Evolutionary conservation across 1,140 invertebrate genomes (phyloP).

Genomic region (Doryteuthis pealeii): DNA sequence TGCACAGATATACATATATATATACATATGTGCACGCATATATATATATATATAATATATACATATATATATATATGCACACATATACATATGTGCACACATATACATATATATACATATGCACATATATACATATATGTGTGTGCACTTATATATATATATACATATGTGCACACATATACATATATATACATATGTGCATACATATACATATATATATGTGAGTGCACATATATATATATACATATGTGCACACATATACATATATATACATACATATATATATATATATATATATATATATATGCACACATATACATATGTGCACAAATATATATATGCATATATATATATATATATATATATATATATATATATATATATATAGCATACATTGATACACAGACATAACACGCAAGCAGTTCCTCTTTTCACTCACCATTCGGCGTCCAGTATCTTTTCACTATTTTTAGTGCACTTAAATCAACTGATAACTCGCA

Average conservation of each 20-base stretch:
- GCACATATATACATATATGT: neutral
- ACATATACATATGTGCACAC: neutral
- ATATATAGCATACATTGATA: neutral
- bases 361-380: neutral
- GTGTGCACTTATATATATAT: neutral
- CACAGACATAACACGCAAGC: no score
- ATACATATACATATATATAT: neutral
- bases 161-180: neutral
- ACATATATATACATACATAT: neutral
- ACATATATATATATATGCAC: neutral
- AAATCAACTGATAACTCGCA: no score
- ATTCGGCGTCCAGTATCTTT: no score
- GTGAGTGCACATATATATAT: neutral
- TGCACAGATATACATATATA: neutral
- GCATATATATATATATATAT: neutral
- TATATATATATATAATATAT: slow-evolving; percentile 4
- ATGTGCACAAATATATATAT: neutral
- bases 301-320: neutral
- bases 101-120: neutral
- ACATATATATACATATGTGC: neutral
- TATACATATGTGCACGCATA: neutral
- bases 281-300: neutral
- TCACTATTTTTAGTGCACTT: no score
- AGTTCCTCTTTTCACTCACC: no score
- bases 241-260: neutral